These are phyloP conservation scores for Rhinichthys osculus DNA, from an alignment of 2,797 vertebrate genomes.

Conservation along the genomic window DNA sequence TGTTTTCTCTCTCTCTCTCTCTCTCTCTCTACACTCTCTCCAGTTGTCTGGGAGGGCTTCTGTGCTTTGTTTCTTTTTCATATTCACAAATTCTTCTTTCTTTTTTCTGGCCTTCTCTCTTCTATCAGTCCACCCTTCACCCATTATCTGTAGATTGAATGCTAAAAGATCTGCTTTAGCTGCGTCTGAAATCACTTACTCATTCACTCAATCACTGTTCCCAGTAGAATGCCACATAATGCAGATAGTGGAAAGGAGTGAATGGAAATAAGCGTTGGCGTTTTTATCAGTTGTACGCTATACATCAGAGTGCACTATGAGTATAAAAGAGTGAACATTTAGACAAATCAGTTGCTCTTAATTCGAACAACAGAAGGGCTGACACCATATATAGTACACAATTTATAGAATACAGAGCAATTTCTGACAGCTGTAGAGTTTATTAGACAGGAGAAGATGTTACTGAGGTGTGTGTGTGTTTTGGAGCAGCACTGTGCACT, in stretches of 20 bases:
- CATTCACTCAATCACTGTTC: not conserved
- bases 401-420: not conserved
- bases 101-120: constrained; percentile 3
- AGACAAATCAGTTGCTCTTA: not conserved
- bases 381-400: not conserved
- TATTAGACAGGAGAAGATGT: not conserved
- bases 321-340: not conserved
- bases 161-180: not conserved
- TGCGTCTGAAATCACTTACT: not conserved
- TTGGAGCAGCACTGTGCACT: not conserved
- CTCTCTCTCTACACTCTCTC: constrained; percentile 19
- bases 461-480: not conserved
- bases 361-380: not conserved
- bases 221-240: not conserved
- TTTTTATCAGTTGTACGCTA: too few species aligned
- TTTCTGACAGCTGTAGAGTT: not conserved
- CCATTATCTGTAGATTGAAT: not conserved
- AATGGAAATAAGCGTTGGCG: not conserved
- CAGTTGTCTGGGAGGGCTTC: not conserved
- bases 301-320: not conserved
- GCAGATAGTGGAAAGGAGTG: not conserved
- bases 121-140: not conserved
- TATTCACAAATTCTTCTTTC: not conserved
- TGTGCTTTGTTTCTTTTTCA: not conserved
- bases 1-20: constrained; percentile 9